These are phyloP conservation scores for Holacanthus passer DNA, from an alignment of 2,113 vertebrate species.

Conservation along the genomic window DNA sequence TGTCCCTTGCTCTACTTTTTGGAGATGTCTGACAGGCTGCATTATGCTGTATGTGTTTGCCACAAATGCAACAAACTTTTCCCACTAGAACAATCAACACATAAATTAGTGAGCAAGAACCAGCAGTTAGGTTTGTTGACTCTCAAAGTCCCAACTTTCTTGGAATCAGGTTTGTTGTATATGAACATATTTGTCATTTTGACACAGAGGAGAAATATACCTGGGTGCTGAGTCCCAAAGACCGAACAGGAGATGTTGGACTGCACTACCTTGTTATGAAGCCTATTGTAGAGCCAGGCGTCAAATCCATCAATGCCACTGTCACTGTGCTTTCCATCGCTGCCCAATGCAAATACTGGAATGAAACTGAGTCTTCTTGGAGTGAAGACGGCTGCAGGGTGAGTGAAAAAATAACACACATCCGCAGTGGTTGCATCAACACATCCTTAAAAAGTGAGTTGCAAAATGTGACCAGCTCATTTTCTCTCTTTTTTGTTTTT, in stretches of 20 bases:
- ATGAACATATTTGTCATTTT: conserved; percentile 21
- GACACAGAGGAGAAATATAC: conserved; percentile 86
- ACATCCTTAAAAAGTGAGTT: background rate
- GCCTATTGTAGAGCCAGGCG: conserved; percentile 81
- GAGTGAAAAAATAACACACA: conserved; percentile 56
- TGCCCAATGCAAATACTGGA: conserved; percentile 93
- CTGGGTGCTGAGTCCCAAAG: conserved; percentile 90
- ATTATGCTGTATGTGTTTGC: too few relatives aligned
- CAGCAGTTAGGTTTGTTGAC: background rate
- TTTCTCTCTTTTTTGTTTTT: conserved; percentile 8
- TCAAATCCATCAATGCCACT: conserved; percentile 78
- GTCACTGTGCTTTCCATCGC: conserved; percentile 88
- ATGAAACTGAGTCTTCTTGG: conserved; percentile 86
- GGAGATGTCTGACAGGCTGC: background rate
- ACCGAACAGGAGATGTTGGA: conserved; percentile 85
- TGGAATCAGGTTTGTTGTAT: background rate
- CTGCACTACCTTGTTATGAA: conserved; percentile 88
- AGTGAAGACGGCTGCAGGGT: conserved; percentile 91
- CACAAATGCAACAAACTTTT: background rate
- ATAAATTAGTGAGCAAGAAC: background rate
- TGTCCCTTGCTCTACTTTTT: background rate
- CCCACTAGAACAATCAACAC: background rate
- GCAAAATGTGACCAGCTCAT: background rate
- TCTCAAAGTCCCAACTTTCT: too few relatives aligned
- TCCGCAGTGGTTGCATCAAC: background rate